Evolutionary conservation across 2,888 invertebrate genomes (phyloP), one percentile per base, ranked within the genome.

Genomic region (Sminthurinus aureus): DNA sequence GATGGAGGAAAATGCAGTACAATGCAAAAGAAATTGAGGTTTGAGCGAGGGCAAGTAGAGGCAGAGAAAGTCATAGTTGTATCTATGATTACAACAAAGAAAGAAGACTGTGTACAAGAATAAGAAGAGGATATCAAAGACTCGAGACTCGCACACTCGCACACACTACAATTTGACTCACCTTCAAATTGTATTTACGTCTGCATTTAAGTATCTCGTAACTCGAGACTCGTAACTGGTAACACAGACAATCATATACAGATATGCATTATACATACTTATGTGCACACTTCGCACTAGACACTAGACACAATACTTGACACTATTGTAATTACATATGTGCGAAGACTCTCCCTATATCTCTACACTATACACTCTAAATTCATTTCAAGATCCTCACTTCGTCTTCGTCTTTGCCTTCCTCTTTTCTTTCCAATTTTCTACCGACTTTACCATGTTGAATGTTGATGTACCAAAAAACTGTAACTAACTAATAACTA

Each of bases 231-330:
- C 6, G 38, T 1, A 38, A 38, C 38, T 38, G 3, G 38, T 1
- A 38, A 6, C 38, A n/a, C n/a, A n/a, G n/a, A n/a, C n/a, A n/a
- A n/a, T n/a, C n/a, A n/a, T n/a, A n/a, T n/a, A n/a, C n/a, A n/a
- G n/a, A n/a, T n/a, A n/a, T n/a, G n/a, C n/a, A n/a, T 66, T 66
- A 6, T 18, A 66, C 66, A 66, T 18, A 66, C 15, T 12, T 20
- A 66, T 20, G 9, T 66, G 4, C 66, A 66, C 66, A 58, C 58
- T 12, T 38, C 64, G 64, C n/a, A 67, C 4, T 67, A 64, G 3
- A 64, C n/a, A 64, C 64, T 38, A 38, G 38, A 38, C 58, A 52
- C 58, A 77, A 58, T 76, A 76, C 76, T 76, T 76, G 76, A 76
- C 76, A 76, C 76, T 38, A 38, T 51, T 76, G 26, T 76, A 18